Evolutionary conservation across 2,797 vertebrate species (phyloP), one percentile per base, ranked within the genome.

Genomic region (Falco biarmicus): DNA sequence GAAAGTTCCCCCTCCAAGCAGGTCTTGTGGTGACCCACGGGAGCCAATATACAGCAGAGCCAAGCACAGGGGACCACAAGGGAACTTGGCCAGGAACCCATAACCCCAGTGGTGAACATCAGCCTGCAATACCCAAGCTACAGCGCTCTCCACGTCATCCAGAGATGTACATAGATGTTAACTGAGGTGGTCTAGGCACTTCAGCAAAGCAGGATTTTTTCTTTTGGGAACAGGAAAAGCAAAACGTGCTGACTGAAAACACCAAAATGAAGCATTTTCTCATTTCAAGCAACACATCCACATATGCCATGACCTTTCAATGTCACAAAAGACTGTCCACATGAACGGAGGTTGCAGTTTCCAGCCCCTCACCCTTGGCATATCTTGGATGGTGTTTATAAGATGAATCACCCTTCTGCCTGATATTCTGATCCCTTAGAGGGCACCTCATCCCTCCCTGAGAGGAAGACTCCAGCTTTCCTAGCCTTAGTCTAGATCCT

Each of bases 101-200:
- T 11, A 90, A 26, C 26, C 29, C 45, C 21, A 87, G 37, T n/a
- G 43, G 32, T 21, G 39, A 77, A 19, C 22, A 7, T 0, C 4
- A 0, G 4, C 7, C 31, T 71, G 45, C 63, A 64, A 25, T 28
- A 70, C 5, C 14, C 66, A 66, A 48, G 43, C 21, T 75, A 20
- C 39, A 71, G 31, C 0, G 0, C 18, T 57, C 13, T 57, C 18
- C 16, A 28, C 1, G 4, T 86, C 65, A 59, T 11, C 50, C 7
- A 4, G 66, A 92, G 21, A 70, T 25, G 21, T 10, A 11, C 10
- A 9, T 7, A 32, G 61, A 89, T 47, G 37, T 45, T 50, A 77
- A 70, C 6, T 71, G 71, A n/a, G 28, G 15, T 37, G 7, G 8
- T 63, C 4, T 77, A 48, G 28, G 32, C 29, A 74, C 39, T 66